Evolutionary conservation across 2,888 invertebrate genomes (phyloP).

Genomic region (Ellobium chinense): DNA sequence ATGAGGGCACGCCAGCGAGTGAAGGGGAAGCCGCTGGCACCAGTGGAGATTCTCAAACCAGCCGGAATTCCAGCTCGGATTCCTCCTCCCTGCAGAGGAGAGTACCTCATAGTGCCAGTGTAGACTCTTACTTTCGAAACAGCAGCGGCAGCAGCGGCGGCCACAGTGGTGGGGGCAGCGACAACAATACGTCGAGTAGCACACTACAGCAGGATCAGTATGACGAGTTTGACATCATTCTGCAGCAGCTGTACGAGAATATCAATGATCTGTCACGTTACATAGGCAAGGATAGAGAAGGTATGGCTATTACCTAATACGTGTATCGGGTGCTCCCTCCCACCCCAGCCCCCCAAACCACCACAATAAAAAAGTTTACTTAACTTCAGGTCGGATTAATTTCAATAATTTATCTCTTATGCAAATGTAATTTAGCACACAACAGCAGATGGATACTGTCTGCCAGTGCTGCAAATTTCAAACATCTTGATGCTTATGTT

Average conservation of each 20-base stretch:
- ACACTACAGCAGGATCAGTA: conserved; percentile 18
- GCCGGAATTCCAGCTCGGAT: neutral
- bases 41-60: neutral
- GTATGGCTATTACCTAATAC: too few species aligned
- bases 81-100: neutral
- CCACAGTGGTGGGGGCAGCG: neutral
- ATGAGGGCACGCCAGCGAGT: neutral
- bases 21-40: neutral
- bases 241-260: conserved; percentile 73
- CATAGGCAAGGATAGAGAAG: conserved; percentile 62
- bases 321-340: too few species aligned
- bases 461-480: too few species aligned
- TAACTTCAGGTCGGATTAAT: too few species aligned
- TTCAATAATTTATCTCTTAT: too few species aligned
- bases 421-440: too few species aligned
- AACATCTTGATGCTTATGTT: too few species aligned
- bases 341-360: neutral
- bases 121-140: conserved; percentile 11
- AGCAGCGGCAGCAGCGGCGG: neutral
- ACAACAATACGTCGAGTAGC: neutral
- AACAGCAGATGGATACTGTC: too few species aligned
- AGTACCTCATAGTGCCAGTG: conserved; percentile 15
- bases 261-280: conserved; percentile 72
- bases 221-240: conserved; percentile 72
- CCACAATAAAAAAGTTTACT: too few species aligned